These are phyloP conservation scores for Styela plicata DNA, from an alignment of 23 tunicate species.

Conservation along the genomic window DNA sequence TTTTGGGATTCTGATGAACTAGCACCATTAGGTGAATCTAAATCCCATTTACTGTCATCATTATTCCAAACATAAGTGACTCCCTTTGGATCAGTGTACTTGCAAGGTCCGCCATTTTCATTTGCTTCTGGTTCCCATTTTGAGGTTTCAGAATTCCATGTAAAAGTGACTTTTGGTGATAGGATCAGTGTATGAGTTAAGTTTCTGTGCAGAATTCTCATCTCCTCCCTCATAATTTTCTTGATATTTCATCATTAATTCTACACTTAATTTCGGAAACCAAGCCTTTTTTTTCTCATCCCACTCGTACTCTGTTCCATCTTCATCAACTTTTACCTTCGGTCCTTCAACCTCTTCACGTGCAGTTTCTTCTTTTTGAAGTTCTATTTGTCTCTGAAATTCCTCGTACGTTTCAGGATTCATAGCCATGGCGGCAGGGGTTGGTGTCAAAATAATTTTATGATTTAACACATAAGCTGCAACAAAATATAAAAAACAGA, in stretches of 20 bases:
- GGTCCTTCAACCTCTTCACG: background rate
- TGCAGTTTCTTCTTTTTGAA: conserved; percentile 41
- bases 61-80: conserved; percentile 16
- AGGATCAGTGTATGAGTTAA: conserved; percentile 7
- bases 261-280: conserved; percentile 78
- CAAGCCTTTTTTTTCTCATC: conserved; percentile 92
- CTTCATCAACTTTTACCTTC: conserved; percentile 66
- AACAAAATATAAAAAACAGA: no score
- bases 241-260: conserved; percentile 55
- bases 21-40: conserved; percentile 7
- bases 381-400: conserved; percentile 78
- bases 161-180: conserved; percentile 16
- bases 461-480: no score
- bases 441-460: no score
- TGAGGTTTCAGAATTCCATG: background rate
- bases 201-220: background rate
- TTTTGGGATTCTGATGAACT: background rate
- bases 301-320: conserved; percentile 96
- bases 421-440: conserved; percentile 60
- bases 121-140: conserved; percentile 23
- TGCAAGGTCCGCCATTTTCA: conserved; percentile 10
- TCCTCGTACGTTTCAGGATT: conserved; percentile 82
- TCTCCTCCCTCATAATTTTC: conserved; percentile 38
- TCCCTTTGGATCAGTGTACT: conserved; percentile 11
- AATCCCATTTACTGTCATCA: conserved; percentile 5